Evolutionary conservation across 2,113 vertebrate species (phyloP), one percentile per base, ranked within the genome.

Genomic region (Leptodactylus fuscus): DNA sequence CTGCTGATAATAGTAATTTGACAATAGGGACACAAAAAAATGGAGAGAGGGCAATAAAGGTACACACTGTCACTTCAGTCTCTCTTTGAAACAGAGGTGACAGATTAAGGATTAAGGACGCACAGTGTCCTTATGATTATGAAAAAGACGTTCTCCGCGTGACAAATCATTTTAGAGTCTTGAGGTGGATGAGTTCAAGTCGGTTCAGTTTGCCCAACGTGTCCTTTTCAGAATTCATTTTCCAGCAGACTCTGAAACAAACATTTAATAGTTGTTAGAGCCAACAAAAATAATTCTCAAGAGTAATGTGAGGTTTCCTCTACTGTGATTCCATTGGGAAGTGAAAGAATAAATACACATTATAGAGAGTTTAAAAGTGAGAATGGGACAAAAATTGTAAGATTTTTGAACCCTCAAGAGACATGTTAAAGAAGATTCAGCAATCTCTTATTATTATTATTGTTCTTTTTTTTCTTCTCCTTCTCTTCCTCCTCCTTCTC

Each of bases 1-100:
- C 65, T 73, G 41, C 65, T 44, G 84, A 85, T 81, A 71, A 80
- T 44, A 58, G 75, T 85, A 41, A 80, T 85, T 85, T 85, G 65
- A 70, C 46, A 80, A 34, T 27, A 29, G 29, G 36, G 24, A 60
- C 76, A 49, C n/a, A 58, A 85, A 85, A 85, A 80, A 53, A 32
- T 70, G 34, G 29, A 34, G 36, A 55, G 32, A 69, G 48, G 76
- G 49, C 51, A 53, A 58, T 11, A 18, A 53, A 71, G 49, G 76
- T 58, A 24, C 36, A 29, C 9, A 53, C 62, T 58, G 60, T 53
- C 83, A 58, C 67, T 38, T 71, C 38, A 29, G 5, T 58, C 24
- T 73, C 18, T 22, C 32, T 53, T 44, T 38, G 34, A 85, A 70
- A 58, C 76, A 16, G n/a, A 71, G 27, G 36, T 80, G 76, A 58